These are phyloP conservation scores for Melanophora roralis DNA, from an alignment of 2,888 invertebrate species.

Conservation along the genomic window DNA sequence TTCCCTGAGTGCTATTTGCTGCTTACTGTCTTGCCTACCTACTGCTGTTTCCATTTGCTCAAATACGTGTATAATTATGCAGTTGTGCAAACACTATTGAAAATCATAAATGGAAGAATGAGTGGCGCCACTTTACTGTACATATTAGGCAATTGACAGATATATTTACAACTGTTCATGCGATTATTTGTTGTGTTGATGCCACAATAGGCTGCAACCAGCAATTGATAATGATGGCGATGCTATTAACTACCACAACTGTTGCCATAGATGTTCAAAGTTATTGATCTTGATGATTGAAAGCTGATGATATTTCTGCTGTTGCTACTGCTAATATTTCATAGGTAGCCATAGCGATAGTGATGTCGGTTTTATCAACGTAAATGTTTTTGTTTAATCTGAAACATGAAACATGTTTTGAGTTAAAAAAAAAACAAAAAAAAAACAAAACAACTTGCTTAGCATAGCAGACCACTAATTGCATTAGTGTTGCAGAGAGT, in stretches of 20 bases:
- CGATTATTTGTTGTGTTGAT: not conserved
- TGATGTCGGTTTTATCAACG: conserved; percentile 51
- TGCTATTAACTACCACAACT: conserved; percentile 3
- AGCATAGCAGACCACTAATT: conserved; percentile 47
- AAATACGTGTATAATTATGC: conserved; percentile 46
- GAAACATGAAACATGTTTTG: conserved; percentile 49
- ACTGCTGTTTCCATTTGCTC: conserved; percentile 38
- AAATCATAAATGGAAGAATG: conserved; percentile 61
- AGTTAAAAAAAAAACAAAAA: not conserved
- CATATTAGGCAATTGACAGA: conserved; percentile 49
- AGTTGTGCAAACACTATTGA: conserved; percentile 48
- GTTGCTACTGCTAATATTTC: conserved; percentile 10
- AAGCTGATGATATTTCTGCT: conserved; percentile 9
- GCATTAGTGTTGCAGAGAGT: conserved; percentile 49
- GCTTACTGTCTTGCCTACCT: not conserved
- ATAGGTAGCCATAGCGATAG: not conserved
- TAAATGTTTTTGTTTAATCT: conserved; percentile 59
- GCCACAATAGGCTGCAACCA: not conserved
- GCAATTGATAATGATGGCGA: conserved; percentile 16
- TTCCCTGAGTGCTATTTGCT: not conserved
- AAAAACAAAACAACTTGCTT: not conserved
- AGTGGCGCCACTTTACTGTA: conserved; percentile 62
- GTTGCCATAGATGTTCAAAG: conserved; percentile 15
- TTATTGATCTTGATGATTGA: conserved; percentile 43
- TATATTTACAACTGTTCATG: conserved; percentile 33